These are phyloP conservation scores for Girardinus metallicus DNA, from an alignment of 2,797 vertebrate genomes.

Conservation along the genomic window DNA sequence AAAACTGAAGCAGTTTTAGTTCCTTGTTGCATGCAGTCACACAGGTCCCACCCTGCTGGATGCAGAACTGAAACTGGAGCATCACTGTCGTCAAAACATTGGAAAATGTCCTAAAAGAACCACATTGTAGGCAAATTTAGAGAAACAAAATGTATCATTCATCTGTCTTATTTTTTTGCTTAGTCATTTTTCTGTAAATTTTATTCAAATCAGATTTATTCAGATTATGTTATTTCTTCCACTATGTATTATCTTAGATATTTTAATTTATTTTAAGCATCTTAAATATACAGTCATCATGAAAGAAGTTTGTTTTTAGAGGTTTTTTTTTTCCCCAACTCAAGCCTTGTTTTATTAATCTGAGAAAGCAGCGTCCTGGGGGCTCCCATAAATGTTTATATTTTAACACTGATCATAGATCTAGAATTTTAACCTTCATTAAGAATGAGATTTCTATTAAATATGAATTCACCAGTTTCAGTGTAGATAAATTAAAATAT, in stretches of 20 bases:
- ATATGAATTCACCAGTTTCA: not conserved
- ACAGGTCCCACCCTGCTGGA: not conserved
- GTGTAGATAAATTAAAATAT: not conserved
- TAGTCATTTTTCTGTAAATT: not conserved
- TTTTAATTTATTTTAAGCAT: not conserved
- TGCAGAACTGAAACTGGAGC: constrained; percentile 26
- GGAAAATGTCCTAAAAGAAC: not conserved
- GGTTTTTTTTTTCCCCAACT: not conserved
- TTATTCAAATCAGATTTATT: not conserved
- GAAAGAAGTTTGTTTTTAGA: not conserved
- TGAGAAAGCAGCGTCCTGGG: not conserved
- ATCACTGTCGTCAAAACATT: not conserved
- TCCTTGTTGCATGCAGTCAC: not conserved
- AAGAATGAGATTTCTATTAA: not conserved
- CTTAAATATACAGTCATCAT: not conserved
- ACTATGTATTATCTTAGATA: not conserved
- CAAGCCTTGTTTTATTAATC: not conserved
- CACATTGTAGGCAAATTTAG: too few relatives aligned
- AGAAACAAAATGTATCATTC: too few relatives aligned
- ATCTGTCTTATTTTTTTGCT: not conserved
- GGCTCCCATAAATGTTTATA: not conserved
- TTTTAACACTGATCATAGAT: not conserved
- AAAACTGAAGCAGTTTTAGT: constrained; percentile 16
- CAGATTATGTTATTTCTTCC: not conserved
- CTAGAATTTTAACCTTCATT: not conserved